phyloP scores from a whole-genome alignment of 2,113 vertebrate genomes.

The Solea solea region DNA sequence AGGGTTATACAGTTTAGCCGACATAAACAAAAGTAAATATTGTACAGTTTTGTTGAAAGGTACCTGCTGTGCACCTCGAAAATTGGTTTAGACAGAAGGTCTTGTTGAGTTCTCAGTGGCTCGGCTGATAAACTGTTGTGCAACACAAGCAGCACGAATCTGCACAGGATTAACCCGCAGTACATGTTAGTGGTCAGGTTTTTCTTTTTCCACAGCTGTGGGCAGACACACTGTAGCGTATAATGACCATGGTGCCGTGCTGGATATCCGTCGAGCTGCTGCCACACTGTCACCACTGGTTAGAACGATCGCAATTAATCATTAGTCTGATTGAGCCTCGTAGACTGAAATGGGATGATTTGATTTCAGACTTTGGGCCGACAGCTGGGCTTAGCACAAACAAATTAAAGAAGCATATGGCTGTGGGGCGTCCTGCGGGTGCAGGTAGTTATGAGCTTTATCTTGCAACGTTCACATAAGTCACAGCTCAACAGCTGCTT shows the following conservation, averaged over 20 bases:
- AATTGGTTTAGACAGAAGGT: not conserved
- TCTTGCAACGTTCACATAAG: no score
- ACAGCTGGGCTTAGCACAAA: not conserved
- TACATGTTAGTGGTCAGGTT: not conserved
- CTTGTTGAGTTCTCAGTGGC: not conserved
- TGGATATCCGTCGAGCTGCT: not conserved
- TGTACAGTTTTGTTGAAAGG: slow-evolving; percentile 13
- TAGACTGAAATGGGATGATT: no score
- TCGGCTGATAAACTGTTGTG: slow-evolving; percentile 2
- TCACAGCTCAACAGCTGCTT: not conserved
- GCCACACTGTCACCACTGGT: slow-evolving; percentile 2
- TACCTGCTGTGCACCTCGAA: slow-evolving; percentile 1
- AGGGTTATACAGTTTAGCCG: slow-evolving; percentile 20
- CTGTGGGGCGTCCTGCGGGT: no score
- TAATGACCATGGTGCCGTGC: slow-evolving; percentile 1
- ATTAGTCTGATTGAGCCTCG: not conserved
- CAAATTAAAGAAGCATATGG: not conserved
- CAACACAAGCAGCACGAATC: not conserved
- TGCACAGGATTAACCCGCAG: not conserved
- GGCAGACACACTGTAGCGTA: slow-evolving; percentile 14
- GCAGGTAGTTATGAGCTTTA: no score
- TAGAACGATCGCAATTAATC: no score
- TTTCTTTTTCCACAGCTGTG: not conserved
- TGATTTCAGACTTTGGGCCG: no score
- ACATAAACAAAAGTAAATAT: slow-evolving; percentile 25